Evolutionary conservation across 2,113 vertebrate genomes (phyloP).

Genomic region (Eudyptes chrysolophus): DNA sequence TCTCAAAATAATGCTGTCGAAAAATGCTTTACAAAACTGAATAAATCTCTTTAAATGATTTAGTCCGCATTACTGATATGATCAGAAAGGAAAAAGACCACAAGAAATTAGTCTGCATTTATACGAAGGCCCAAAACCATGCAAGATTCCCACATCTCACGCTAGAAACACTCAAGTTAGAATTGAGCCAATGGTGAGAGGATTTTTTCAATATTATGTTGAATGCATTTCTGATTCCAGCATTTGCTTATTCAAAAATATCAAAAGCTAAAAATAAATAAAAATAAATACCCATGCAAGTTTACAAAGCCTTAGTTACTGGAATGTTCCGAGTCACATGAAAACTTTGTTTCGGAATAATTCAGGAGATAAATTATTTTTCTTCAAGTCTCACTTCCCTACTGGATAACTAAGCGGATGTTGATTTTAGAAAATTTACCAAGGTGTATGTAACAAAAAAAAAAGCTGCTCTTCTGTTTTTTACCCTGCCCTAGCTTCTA

Average conservation of each 20-base stretch:
- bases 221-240: background rate
- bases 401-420: background rate
- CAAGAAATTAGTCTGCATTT: background rate
- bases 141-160: background rate
- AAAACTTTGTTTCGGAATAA: background rate
- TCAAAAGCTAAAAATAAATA: background rate
- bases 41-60: background rate
- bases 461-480: background rate
- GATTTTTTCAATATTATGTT: background rate
- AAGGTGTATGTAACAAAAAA: background rate
- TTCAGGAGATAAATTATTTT: background rate
- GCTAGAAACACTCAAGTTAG: background rate
- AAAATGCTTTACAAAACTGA: background rate
- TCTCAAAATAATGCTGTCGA: background rate
- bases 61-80: background rate
- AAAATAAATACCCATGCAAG: background rate
- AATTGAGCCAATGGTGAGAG: background rate
- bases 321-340: background rate
- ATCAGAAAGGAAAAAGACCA: background rate
- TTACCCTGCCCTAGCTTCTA: background rate
- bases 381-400: background rate
- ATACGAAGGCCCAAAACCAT: background rate
- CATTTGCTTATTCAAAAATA: background rate
- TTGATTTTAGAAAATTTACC: background rate
- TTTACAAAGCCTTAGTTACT: background rate